Conservation (phyloP, 2,888 invertebrate genomes). For the Amiota minor region DNA sequence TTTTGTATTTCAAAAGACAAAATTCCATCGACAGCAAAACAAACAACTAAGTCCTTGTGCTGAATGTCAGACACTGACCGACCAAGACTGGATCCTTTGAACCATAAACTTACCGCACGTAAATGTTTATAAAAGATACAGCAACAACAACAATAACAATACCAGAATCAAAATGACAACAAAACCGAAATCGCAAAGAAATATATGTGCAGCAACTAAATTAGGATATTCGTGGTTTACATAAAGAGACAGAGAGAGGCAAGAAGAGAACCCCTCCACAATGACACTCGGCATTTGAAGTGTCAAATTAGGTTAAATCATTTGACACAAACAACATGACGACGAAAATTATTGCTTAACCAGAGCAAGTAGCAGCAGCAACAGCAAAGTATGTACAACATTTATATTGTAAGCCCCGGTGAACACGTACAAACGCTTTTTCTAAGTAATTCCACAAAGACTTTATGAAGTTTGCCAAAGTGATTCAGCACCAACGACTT, state of each 20-base stretch:
- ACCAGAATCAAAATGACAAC: conserved; percentile 11
- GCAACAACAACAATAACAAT: conserved; percentile 47
- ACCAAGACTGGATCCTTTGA: conserved; percentile 8
- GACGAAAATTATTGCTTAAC: conserved; percentile 55
- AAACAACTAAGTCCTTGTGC: conserved; percentile 30
- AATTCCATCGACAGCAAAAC: not conserved
- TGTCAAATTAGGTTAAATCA: conserved; percentile 71
- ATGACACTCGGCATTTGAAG: conserved; percentile 51
- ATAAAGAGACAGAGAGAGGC: conserved; percentile 1
- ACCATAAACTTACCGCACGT: conserved; percentile 41
- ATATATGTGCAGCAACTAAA: conserved; percentile 59
- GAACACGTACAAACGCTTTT: not conserved
- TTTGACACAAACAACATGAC: conserved; percentile 58
- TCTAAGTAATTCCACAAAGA: conserved; percentile 8
- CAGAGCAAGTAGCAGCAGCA: conserved; percentile 8
- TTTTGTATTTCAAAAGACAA: conserved; percentile 6
- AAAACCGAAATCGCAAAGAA: conserved; percentile 48
- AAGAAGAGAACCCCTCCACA: conserved; percentile 10
- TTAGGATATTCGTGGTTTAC: conserved; percentile 52
- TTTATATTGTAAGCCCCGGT: not conserved
- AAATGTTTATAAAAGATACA: conserved; percentile 58
- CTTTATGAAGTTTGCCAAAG: conserved; percentile 15
- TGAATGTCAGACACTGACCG: conserved; percentile 33
- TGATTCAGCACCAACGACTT: not conserved
- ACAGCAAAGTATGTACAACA: not conserved